Base-by-base conservation (phyloP, 1,140 invertebrate species). In the Whitmania pigra region DNA sequence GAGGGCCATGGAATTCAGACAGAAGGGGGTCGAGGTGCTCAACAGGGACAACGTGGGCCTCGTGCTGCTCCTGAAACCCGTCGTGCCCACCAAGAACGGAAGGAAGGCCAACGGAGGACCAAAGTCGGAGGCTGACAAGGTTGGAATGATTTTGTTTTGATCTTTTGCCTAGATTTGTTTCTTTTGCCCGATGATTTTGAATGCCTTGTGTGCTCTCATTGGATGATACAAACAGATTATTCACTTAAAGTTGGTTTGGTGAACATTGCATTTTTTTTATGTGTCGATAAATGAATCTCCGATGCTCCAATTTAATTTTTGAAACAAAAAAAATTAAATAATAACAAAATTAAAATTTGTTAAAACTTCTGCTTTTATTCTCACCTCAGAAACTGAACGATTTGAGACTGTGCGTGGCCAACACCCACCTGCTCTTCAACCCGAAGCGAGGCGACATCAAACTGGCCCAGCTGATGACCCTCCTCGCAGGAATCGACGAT, bases 361-460 rank as follows among this genome's bases (percentile, higher is more conserved):
- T 11, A 49, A 49, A 49, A 15, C 9, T 49, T 11, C 43, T 49
- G 43, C 43, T 49, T 49, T 49, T 36, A 3, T 11, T 63, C 70
- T 29, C 31, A 69, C 22, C 67, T 57, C 17, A 73, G 20, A 25
- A 73, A 67, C 15, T 49, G 73, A 40, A 73, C 73, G 60, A 79
- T 78, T 6, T 73, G 67, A n/a, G 72, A 29, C 43, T 74, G 22
- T 0, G 55, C 55, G 29, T 97, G 0, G 91, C 91, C 7, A 97
- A 91, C 5, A 97, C 94, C 0, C 94, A 97, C 83, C 83, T 97
- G n/a, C 82, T 97, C 9, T 97, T 90, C 79, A 97, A 97, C 85
- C 92, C 91, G 0, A 88, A 84, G 76, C 82, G 94, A 36, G 87
- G 89, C 29, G 93, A 97, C 81, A 87, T 96, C 0, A 87, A 93